Percentiles rank a stretch among this genome's conserved stretches.
Conservation (phyloP, 2,113 vertebrate genomes). For the Toxotes chatareus region DNA sequence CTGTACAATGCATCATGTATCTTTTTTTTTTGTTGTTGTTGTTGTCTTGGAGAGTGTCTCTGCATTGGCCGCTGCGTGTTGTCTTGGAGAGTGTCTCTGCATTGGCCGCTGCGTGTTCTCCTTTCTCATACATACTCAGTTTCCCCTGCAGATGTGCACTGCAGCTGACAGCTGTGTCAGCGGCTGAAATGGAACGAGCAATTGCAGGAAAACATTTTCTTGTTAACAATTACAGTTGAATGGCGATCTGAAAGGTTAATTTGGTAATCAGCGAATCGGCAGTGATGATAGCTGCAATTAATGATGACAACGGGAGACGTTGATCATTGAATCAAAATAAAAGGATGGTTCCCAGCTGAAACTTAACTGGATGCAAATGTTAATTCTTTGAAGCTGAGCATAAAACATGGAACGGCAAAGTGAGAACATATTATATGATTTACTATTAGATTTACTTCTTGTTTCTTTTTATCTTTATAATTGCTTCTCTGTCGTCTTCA, state of each 20-base stretch:
- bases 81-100: constrained; percentile 4
- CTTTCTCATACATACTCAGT: constrained; percentile 8
- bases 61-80: no score
- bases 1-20: background rate
- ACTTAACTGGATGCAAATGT: background rate
- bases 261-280: constrained; percentile 80
- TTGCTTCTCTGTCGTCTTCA: background rate
- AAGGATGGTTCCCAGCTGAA: constrained; percentile 26
- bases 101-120: constrained; percentile 6
- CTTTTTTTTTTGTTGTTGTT: background rate
- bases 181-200: constrained; percentile 63
- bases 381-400: background rate
- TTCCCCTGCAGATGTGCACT: constrained; percentile 76
- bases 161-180: constrained; percentile 84
- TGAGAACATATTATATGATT: background rate
- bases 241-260: constrained; percentile 75
- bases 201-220: constrained; percentile 67
- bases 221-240: constrained; percentile 68
- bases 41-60: constrained; percentile 7
- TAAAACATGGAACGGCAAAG: background rate
- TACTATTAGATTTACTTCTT: background rate
- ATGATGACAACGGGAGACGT: constrained; percentile 56
- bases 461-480: background rate
- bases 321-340: constrained; percentile 46
- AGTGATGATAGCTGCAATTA: constrained; percentile 58